Percentiles rank a stretch among this genome's conserved stretches.
These are phyloP conservation scores for Plectrocnemia conspersa DNA, from an alignment of 1,140 invertebrate species.

Conservation along the genomic window DNA sequence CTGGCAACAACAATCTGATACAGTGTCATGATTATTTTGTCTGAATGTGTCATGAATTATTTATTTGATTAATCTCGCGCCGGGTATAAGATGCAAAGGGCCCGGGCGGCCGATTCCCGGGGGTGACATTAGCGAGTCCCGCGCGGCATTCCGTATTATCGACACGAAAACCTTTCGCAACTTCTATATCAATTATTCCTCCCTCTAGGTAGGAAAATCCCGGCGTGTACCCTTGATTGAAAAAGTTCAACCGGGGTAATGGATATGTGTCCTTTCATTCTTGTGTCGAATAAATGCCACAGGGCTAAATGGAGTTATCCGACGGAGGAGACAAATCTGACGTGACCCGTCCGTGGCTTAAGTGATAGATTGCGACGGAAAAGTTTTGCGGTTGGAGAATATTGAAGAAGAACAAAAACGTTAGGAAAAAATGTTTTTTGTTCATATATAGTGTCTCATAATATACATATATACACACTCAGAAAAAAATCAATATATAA, in stretches of 20 bases:
- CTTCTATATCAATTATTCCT: slow-evolving; percentile 5
- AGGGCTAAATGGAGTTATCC: background rate
- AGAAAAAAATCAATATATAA: too few relatives aligned
- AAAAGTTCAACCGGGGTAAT: background rate
- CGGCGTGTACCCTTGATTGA: background rate
- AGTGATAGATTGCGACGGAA: slow-evolving; percentile 5
- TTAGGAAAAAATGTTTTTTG: too few relatives aligned
- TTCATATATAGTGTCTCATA: too few relatives aligned
- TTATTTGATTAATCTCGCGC: slow-evolving; percentile 9
- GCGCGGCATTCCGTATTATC: background rate
- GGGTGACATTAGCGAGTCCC: slow-evolving; percentile 6
- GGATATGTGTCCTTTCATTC: slow-evolving; percentile 7
- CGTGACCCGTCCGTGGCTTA: background rate
- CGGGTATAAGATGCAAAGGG: background rate
- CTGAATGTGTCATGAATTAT: slow-evolving; percentile 8
- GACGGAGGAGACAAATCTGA: background rate
- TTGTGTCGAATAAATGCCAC: slow-evolving; percentile 10
- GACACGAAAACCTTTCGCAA: background rate
- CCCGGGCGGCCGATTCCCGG: background rate
- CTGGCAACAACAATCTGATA: background rate
- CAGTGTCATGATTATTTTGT: slow-evolving; percentile 1
- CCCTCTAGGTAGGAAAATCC: too few relatives aligned
- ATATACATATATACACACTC: too few relatives aligned
- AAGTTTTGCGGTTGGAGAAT: too few relatives aligned
- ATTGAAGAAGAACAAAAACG: too few relatives aligned